Percentiles rank a stretch among this genome's conserved stretches.
Conservation (phyloP, 1,140 invertebrate species). For the Thaumetopoea pityocampa region DNA sequence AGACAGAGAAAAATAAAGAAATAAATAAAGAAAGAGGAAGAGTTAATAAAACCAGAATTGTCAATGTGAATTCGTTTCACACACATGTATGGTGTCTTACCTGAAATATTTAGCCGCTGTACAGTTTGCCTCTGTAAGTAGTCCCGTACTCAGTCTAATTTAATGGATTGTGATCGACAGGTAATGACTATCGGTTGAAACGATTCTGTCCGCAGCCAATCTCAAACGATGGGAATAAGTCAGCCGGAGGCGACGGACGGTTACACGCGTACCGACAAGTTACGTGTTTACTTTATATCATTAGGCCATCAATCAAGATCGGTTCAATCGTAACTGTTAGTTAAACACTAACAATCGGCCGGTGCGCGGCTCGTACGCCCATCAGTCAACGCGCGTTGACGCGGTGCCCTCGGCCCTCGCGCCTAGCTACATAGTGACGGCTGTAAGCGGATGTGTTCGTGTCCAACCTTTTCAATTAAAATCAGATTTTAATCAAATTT, state of each 20-base stretch:
- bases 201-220: constrained; percentile 21
- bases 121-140: no score
- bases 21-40: no score
- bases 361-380: constrained; percentile 41
- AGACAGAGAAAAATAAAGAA: no score
- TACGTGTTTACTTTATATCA: constrained; percentile 65
- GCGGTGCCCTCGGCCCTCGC: constrained; percentile 38
- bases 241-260: constrained; percentile 28
- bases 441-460: no score
- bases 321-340: constrained; percentile 66
- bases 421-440: not conserved
- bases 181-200: constrained; percentile 20
- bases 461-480: no score
- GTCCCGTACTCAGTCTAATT: no score
- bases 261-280: constrained; percentile 32
- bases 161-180: constrained; percentile 10
- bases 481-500: no score
- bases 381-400: constrained; percentile 61
- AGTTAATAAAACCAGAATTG: no score
- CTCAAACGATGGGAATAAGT: constrained; percentile 29
- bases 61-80: no score
- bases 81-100: no score
- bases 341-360: constrained; percentile 66
- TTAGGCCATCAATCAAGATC: constrained; percentile 72
- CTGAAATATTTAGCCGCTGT: no score